Evolutionary conservation across 2,888 invertebrate genomes (phyloP), one percentile per base, ranked within the genome.

Genomic region (Microctonus brassicae): DNA sequence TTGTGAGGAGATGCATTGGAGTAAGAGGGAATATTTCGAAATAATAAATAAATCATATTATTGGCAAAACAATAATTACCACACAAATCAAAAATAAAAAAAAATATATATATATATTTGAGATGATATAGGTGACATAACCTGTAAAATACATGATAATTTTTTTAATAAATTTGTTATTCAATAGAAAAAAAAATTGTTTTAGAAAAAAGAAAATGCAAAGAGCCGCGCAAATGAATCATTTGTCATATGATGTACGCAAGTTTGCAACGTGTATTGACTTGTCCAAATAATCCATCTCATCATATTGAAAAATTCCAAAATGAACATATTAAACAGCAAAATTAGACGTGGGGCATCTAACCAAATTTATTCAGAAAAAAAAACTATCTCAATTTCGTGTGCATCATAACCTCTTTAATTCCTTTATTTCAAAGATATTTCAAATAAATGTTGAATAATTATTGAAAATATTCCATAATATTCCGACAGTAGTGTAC

Each of bases 321-420:
- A 72, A 78, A 78, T 78, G 70, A 70, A 57, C 67, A 63, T 22
- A 47, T 78, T 76, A 78, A 75, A 82, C 76, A 76, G 73, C 79
- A 82, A 79, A 84, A 84, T 83, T 81, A 68, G 4, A 70, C 53
- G 47, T 73, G 84, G 85, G 81, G 86, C 82, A 82, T 82, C 77
- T 76, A 77, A 72, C 80, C 78, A 85, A 81, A 85, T 73, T 74
- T 83, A 74, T 80, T 76, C 79, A 76, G 67, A 77, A 39, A 52
- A 65, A 80, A 80, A 84, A 82, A 79, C 75, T 83, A 78, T 72
- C 55, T 80, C 83, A 79, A 81, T 80, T 82, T 80, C 77, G 79
- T 82, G 78, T 73, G 75, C 70, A 36, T 34, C 4, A 63, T 20
- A 63, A 17, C 10, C 5, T 0, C 17, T 26, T 20, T 22, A 65